Conservation (phyloP, 2,888 invertebrate species). For the Terebella lapidaria region DNA sequence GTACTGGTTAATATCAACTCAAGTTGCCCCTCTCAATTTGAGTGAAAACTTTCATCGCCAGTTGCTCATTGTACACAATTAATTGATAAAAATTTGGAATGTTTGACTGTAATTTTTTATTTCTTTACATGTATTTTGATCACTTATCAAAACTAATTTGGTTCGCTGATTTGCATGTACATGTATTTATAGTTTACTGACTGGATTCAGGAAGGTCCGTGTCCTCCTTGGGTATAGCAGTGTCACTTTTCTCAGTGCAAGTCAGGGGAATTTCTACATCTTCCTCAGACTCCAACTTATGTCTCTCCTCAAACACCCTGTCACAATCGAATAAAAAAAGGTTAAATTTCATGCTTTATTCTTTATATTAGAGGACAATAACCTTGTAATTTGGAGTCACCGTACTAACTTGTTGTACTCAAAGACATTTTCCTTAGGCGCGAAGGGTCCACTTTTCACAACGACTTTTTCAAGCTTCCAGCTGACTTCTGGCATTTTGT, state of each 20-base stretch:
- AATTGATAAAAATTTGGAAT: too few species aligned
- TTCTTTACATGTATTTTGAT: too few species aligned
- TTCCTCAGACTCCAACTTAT: slow-evolving; percentile 6
- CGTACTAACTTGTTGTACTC: slow-evolving; percentile 23
- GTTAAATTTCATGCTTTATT: too few species aligned
- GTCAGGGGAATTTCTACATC: slow-evolving; percentile 10
- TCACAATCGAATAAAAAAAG: not conserved
- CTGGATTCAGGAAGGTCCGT: slow-evolving; percentile 5
- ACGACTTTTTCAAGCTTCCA: slow-evolving; percentile 21
- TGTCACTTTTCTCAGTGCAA: not conserved
- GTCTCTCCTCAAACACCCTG: not conserved
- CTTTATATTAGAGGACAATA: too few species aligned
- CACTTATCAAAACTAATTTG: too few species aligned
- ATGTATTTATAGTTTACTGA: not conserved
- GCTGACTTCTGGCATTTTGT: slow-evolving; percentile 30
- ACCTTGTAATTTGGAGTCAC: too few species aligned
- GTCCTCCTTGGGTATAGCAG: not conserved
- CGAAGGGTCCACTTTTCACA: slow-evolving; percentile 28
- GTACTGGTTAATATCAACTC: too few species aligned
- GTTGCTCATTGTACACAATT: too few species aligned
- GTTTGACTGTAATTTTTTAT: too few species aligned
- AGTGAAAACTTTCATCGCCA: too few species aligned
- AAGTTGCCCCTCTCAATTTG: too few species aligned
- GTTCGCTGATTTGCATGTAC: too few species aligned
- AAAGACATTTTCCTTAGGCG: slow-evolving; percentile 30